These are phyloP conservation scores for Knipowitschia caucasica DNA, from an alignment of 2,797 vertebrate genomes.

Conservation along the genomic window DNA sequence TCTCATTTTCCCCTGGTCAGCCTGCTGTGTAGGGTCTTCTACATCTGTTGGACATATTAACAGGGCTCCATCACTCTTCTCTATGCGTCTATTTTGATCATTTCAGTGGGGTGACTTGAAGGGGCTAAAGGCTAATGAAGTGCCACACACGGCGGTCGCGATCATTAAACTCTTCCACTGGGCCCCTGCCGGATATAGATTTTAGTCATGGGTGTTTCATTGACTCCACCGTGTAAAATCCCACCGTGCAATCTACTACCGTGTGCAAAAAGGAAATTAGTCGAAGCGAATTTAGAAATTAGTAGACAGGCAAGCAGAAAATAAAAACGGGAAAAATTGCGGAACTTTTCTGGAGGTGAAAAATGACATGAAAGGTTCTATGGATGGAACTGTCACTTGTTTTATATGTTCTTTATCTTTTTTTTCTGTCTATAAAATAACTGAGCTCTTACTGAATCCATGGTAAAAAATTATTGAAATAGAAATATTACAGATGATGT, in stretches of 20 bases:
- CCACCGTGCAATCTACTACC: slow-evolving; percentile 9
- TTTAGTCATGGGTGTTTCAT: slow-evolving; percentile 23
- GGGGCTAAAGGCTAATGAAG: slow-evolving; percentile 55
- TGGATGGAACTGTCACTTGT: no score
- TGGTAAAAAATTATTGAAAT: no score
- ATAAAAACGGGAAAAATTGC: no score
- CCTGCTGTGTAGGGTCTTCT: slow-evolving; percentile 14
- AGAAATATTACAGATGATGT: no score
- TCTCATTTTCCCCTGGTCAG: not conserved
- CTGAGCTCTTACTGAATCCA: no score
- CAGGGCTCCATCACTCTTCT: not conserved
- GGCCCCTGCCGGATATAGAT: slow-evolving; percentile 26
- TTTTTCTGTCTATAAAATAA: no score
- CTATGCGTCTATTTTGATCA: slow-evolving; percentile 46
- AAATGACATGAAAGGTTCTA: no score
- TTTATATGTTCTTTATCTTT: no score
- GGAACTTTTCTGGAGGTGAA: no score
- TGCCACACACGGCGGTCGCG: slow-evolving; percentile 30
- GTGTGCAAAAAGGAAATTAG: slow-evolving; percentile 14
- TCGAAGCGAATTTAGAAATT: not conserved
- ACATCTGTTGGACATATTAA: slow-evolving; percentile 15
- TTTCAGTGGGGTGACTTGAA: slow-evolving; percentile 31
- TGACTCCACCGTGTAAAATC: slow-evolving; percentile 28
- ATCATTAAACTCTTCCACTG: slow-evolving; percentile 48
- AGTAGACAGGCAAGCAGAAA: not conserved